These are phyloP conservation scores for Eumerus sabulonum DNA, from an alignment of 2,888 invertebrate species.

Conservation along the genomic window DNA sequence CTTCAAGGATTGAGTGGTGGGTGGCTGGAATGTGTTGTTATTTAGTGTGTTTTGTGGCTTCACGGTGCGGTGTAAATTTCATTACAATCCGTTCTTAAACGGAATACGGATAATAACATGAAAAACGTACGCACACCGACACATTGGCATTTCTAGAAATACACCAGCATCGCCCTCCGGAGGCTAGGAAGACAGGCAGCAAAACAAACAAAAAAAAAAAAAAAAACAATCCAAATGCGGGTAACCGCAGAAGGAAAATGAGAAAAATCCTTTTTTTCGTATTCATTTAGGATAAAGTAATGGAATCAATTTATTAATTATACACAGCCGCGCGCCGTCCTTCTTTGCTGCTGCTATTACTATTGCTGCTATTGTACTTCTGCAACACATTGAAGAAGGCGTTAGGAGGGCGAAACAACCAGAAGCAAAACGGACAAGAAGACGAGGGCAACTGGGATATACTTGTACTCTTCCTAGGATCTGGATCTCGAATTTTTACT, in stretches of 20 bases:
- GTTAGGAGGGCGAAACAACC: too few relatives aligned
- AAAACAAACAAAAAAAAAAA: conserved; percentile 1
- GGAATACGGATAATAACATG: conserved; percentile 55
- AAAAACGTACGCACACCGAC: conserved; percentile 31
- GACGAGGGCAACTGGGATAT: too few relatives aligned
- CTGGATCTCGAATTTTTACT: conserved; percentile 22
- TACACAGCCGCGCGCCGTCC: conserved; percentile 43
- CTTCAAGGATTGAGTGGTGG: neutral
- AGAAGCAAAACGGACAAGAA: too few relatives aligned
- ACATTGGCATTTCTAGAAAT: neutral
- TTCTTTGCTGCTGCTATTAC: conserved; percentile 24
- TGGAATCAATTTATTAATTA: conserved; percentile 64
- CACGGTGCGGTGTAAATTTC: conserved; percentile 56
- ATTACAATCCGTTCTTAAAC: conserved; percentile 59
- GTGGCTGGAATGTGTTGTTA: conserved; percentile 37
- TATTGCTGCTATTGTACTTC: neutral
- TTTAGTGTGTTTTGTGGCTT: conserved; percentile 57
- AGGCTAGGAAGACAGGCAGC: neutral
- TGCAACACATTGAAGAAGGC: conserved; percentile 1
- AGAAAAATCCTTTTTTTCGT: conserved; percentile 41
- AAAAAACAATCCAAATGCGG: conserved; percentile 22
- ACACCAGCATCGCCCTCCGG: conserved; percentile 23
- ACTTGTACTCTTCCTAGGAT: too few relatives aligned
- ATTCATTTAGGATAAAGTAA: conserved; percentile 62
- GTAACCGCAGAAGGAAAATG: conserved; percentile 29